Evolutionary conservation across 30 jellyfish, hydroid and myxozoan species (phyloP).

Genomic region (Sanderia malayensis): DNA sequence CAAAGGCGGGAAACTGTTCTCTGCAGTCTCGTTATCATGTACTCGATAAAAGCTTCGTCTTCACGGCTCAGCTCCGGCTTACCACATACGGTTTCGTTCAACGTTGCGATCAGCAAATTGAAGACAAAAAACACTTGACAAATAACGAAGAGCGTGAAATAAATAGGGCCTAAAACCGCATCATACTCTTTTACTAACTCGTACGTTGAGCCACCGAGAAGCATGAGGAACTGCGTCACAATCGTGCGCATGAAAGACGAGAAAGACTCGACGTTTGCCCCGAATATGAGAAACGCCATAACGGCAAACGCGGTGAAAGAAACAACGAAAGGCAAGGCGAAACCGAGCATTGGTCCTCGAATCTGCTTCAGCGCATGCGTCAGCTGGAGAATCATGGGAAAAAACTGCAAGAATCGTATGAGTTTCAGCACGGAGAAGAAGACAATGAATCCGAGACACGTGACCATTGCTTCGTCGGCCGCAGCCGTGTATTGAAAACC

Average conservation of each 20-base stretch:
- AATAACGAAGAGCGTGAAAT: conserved; percentile 38
- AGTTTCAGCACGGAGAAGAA: conserved; percentile 59
- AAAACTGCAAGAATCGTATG: conserved; percentile 25
- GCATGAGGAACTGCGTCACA: conserved; percentile 44
- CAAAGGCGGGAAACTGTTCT: neutral
- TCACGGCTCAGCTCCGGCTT: neutral
- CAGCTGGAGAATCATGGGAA: conserved; percentile 24
- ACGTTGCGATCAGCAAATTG: conserved; percentile 52
- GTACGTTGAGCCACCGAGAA: conserved; percentile 60
- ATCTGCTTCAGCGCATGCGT: conserved; percentile 23
- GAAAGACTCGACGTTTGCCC: conserved; percentile 26
- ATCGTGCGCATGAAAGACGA: conserved; percentile 32
- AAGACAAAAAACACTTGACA: conserved; percentile 44
- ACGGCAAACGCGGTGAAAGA: conserved; percentile 46
- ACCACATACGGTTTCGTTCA: conserved; percentile 37
- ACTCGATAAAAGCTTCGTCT: neutral
- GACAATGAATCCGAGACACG: conserved; percentile 38
- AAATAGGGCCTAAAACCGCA: conserved; percentile 52
- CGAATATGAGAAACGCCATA: conserved; percentile 34
- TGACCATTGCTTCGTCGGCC: conserved; percentile 54
- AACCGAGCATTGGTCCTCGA: conserved; percentile 33
- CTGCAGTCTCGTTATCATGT: neutral
- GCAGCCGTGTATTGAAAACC: conserved; percentile 72
- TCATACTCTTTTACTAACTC: conserved; percentile 22
- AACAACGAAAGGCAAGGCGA: conserved; percentile 32